phyloP scores from a whole-genome alignment of 2,888 invertebrate species.

The Athrips mouffetella region DNA sequence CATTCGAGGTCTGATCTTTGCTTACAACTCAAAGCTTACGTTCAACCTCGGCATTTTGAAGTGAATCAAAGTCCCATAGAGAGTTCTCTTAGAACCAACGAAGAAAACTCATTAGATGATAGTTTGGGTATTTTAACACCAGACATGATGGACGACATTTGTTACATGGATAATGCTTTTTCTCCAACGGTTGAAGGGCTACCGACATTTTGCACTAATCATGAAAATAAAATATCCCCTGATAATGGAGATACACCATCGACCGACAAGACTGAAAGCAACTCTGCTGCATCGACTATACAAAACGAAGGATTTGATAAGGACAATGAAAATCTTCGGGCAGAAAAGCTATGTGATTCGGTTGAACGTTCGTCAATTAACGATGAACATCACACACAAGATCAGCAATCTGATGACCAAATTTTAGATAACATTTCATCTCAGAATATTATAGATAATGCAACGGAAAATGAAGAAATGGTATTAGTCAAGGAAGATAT shows the following conservation, averaged over 20 bases:
- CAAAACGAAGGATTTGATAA: slow-evolving; percentile 68
- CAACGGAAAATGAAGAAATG: slow-evolving; percentile 23
- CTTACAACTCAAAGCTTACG: slow-evolving; percentile 63
- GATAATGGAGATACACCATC: slow-evolving; percentile 76
- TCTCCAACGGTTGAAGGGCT: slow-evolving; percentile 83
- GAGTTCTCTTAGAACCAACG: slow-evolving; percentile 74
- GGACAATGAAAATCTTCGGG: neutral
- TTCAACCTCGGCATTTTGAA: slow-evolving; percentile 54
- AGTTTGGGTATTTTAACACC: slow-evolving; percentile 92
- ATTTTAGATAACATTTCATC: neutral
- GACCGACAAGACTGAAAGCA: slow-evolving; percentile 77
- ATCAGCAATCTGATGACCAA: slow-evolving; percentile 13
- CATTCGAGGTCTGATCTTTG: slow-evolving; percentile 71
- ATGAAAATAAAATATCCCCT: slow-evolving; percentile 64
- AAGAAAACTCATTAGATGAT: slow-evolving; percentile 91
- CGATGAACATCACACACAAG: slow-evolving; percentile 39
- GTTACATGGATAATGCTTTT: slow-evolving; percentile 80
- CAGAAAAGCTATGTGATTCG: slow-evolving; percentile 25
- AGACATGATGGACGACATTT: slow-evolving; percentile 90
- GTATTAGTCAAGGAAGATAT: slow-evolving; percentile 41
- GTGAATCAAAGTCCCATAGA: slow-evolving; percentile 68
- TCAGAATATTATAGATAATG: slow-evolving; percentile 19
- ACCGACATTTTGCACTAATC: slow-evolving; percentile 67
- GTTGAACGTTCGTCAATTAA: slow-evolving; percentile 49
- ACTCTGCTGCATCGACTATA: slow-evolving; percentile 72